These are phyloP conservation scores for Riparia riparia DNA, from an alignment of 2,113 vertebrate genomes.

Conservation along the genomic window DNA sequence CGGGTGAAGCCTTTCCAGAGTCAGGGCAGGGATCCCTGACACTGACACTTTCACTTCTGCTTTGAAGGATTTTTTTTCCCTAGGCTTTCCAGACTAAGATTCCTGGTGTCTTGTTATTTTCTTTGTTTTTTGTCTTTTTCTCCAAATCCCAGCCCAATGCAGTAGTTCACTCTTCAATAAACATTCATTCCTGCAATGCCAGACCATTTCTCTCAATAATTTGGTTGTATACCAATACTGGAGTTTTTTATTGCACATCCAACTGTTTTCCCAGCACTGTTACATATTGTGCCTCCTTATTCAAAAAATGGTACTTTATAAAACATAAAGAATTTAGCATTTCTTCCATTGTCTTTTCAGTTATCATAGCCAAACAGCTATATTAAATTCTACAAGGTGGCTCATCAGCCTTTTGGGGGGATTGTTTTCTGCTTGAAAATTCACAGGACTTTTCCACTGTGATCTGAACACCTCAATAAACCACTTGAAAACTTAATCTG, in stretches of 20 bases:
- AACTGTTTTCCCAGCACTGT: background rate
- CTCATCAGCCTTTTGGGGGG: background rate
- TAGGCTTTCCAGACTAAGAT: background rate
- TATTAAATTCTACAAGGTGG: background rate
- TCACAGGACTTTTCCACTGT: background rate
- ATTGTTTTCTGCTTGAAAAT: background rate
- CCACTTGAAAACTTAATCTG: background rate
- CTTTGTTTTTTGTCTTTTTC: background rate
- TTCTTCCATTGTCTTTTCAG: background rate
- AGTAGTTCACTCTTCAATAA: background rate
- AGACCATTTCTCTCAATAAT: background rate
- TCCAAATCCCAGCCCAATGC: background rate
- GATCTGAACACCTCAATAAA: background rate
- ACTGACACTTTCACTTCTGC: background rate
- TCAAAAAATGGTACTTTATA: background rate
- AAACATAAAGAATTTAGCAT: background rate
- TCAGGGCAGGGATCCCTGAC: background rate
- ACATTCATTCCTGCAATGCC: background rate
- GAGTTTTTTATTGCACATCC: background rate
- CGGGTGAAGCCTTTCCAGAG: background rate
- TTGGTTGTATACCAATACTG: background rate
- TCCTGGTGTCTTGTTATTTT: background rate
- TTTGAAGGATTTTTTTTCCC: slow-evolving; percentile 1
- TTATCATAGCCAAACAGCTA: background rate
- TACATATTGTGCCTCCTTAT: background rate